A percentile compares a stretch with the other conserved stretches of the same genome.
Evolutionary conservation across 2,888 invertebrate genomes (phyloP).

Genomic region (Bhutanitis thaidina): DNA sequence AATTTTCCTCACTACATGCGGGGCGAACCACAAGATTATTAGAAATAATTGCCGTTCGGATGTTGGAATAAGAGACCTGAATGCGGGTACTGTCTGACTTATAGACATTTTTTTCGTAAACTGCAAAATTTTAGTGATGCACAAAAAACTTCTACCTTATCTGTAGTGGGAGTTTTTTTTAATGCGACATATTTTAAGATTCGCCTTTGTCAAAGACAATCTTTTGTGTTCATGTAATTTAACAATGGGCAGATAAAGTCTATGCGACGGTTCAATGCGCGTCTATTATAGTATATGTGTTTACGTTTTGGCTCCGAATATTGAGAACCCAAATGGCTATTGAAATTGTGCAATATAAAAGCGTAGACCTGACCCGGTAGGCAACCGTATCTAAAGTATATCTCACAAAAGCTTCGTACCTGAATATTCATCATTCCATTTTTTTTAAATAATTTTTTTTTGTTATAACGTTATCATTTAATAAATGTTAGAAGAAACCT

Average conservation of each 20-base stretch:
- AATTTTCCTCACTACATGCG: constrained; percentile 65
- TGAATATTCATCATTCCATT: constrained; percentile 26
- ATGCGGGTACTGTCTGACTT: constrained; percentile 58
- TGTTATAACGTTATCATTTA: not conserved
- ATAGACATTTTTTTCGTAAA: constrained; percentile 36
- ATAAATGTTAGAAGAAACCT: not conserved
- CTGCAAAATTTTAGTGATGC: constrained; percentile 34
- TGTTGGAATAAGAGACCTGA: constrained; percentile 52
- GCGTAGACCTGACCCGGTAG: constrained; percentile 53
- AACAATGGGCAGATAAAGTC: constrained; percentile 70
- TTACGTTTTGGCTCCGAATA: constrained; percentile 67
- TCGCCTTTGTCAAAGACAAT: constrained; percentile 55
- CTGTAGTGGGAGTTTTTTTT: constrained; percentile 37
- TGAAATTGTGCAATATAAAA: constrained; percentile 71
- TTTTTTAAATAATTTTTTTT: not conserved
- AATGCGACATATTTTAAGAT: constrained; percentile 61
- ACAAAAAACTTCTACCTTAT: constrained; percentile 46
- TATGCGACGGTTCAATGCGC: constrained; percentile 69
- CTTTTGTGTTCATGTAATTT: constrained; percentile 64
- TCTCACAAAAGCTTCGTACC: constrained; percentile 43
- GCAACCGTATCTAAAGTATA: constrained; percentile 63
- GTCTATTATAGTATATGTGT: constrained; percentile 62
- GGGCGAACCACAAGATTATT: constrained; percentile 70
- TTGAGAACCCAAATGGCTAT: constrained; percentile 55
- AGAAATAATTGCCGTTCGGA: constrained; percentile 64